Conservation (phyloP, 2,113 vertebrate genomes). For the Chelonoidis abingdonii region DNA sequence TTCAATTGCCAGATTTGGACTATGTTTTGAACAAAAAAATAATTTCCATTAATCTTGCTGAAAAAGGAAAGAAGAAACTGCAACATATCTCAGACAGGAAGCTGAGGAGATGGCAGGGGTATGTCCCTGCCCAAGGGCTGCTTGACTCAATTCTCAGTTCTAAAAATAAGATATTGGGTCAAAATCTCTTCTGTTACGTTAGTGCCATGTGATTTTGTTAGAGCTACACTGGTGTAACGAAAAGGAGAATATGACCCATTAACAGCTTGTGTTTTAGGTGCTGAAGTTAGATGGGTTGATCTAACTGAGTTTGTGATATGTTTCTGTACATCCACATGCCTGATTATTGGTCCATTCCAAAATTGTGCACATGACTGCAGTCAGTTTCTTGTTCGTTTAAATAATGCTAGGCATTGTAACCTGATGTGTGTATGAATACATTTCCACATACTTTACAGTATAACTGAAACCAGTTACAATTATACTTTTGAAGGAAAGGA, state of each 20-base stretch:
- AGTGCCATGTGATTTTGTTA: neutral
- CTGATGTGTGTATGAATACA: rapidly evolving
- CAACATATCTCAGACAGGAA: neutral
- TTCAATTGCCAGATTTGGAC: neutral
- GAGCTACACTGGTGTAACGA: neutral
- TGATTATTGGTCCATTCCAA: neutral
- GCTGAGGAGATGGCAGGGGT: neutral
- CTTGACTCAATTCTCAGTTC: neutral
- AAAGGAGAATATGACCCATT: neutral
- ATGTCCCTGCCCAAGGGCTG: neutral
- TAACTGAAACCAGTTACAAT: neutral
- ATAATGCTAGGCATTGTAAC: rapidly evolving
- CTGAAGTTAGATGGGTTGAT: neutral
- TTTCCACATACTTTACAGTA: neutral
- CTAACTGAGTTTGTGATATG: neutral
- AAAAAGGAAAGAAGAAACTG: neutral
- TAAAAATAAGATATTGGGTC: neutral
- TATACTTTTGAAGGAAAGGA: neutral
- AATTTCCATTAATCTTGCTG: neutral
- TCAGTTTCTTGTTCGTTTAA: neutral
- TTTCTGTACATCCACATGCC: neutral
- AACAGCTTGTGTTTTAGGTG: neutral
- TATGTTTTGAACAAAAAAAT: neutral
- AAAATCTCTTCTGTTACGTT: neutral
- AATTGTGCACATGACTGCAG: neutral